Conservation (phyloP, 30 jellyfish, hydroid and myxozoan species). For the Aurelia aurita complex sp. Pacific region DNA sequence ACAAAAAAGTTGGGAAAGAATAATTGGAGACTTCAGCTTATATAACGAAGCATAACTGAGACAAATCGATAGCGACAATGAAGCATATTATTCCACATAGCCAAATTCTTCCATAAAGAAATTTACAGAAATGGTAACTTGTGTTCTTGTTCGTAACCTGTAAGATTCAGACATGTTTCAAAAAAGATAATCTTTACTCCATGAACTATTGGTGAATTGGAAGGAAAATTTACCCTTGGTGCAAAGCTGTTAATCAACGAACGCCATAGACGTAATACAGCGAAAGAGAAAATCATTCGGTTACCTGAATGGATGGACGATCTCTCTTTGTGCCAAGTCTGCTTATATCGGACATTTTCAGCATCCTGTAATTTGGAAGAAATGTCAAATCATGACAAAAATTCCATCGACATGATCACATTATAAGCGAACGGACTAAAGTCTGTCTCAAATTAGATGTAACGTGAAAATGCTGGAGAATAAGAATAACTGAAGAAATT, state of each 20-base stretch:
- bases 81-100: too few species aligned
- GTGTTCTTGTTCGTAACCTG: too few species aligned
- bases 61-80: not conserved
- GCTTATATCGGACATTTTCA: constrained; percentile 18
- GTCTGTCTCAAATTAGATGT: too few species aligned
- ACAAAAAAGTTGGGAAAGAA: not conserved
- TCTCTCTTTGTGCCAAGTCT: constrained; percentile 51
- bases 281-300: not conserved
- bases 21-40: not conserved
- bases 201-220: too few species aligned
- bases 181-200: too few species aligned
- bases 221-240: not conserved
- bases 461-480: too few species aligned
- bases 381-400: not conserved
- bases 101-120: too few species aligned
- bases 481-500: too few species aligned
- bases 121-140: too few species aligned
- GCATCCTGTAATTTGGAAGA: constrained; percentile 40
- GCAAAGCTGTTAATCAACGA: not conserved
- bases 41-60: not conserved
- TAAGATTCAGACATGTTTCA: too few species aligned
- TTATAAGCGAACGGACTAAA: too few species aligned
- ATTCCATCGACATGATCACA: too few species aligned
- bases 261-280: not conserved
- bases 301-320: constrained; percentile 39